Evolutionary conservation across 1,140 invertebrate species (phyloP).

Genomic region (Himalopsyche phryganea): DNA sequence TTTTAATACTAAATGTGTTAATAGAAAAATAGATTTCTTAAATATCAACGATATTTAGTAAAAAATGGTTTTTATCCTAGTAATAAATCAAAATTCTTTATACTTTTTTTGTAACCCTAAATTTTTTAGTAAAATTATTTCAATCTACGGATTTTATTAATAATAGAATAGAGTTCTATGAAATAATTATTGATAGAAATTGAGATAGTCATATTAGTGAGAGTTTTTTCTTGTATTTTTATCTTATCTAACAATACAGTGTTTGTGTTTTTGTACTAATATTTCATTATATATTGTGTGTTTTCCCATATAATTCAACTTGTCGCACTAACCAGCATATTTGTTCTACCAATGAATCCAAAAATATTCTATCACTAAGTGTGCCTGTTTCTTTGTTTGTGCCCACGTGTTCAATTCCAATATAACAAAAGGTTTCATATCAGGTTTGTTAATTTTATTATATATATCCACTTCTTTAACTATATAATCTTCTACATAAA

Average conservation of each 20-base stretch:
- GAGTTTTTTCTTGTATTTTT: conserved; percentile 2
- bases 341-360: conserved; percentile 8
- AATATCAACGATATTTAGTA: too few species aligned
- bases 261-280: background rate
- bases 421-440: too few species aligned
- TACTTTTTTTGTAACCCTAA: too few species aligned
- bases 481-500: background rate
- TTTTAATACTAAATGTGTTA: too few species aligned
- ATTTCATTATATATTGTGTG: background rate
- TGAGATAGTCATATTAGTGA: background rate
- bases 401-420: background rate
- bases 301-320: too few species aligned
- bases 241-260: background rate
- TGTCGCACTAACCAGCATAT: conserved; percentile 1
- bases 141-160: too few species aligned
- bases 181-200: background rate
- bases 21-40: too few species aligned
- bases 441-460: background rate
- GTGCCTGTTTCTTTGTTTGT: background rate
- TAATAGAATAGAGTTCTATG: too few species aligned
- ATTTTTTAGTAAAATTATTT: too few species aligned
- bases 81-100: too few species aligned
- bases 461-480: background rate
- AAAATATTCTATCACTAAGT: background rate
- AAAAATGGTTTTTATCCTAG: too few species aligned